Evolutionary conservation across 23 tunicate genomes (phyloP).

Genomic region (Phallusia fumigata): DNA sequence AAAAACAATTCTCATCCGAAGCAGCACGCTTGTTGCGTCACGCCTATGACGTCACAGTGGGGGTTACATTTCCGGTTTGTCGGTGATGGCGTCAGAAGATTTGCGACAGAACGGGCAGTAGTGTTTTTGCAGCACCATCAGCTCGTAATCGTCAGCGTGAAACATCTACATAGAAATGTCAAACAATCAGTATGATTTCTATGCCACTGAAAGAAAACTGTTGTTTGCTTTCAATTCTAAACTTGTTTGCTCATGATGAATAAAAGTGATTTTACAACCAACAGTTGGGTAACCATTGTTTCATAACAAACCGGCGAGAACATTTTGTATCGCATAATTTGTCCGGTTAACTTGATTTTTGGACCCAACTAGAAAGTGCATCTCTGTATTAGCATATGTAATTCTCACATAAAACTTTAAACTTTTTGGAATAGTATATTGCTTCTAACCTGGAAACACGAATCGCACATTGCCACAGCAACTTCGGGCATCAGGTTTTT

Average conservation of each 20-base stretch:
- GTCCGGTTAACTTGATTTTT: too few species aligned
- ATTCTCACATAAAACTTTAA: too few species aligned
- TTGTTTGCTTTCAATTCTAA: too few species aligned
- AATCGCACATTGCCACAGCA: conserved; percentile 90
- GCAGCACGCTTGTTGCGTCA: not conserved
- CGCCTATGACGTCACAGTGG: not conserved
- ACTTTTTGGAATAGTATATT: too few species aligned
- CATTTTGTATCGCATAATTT: too few species aligned
- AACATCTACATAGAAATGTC: conserved; percentile 65
- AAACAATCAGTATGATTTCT: not conserved
- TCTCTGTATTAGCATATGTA: too few species aligned
- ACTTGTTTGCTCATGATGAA: too few species aligned
- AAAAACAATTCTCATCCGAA: not conserved
- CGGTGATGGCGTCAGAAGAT: conserved; percentile 40
- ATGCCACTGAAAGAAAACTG: too few species aligned
- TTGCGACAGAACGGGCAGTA: conserved; percentile 94
- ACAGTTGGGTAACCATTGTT: too few species aligned
- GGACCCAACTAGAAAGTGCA: too few species aligned
- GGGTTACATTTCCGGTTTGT: conserved; percentile 21
- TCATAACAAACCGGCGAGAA: too few species aligned
- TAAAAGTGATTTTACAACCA: too few species aligned
- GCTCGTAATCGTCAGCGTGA: conserved; percentile 92
- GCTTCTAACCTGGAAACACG: conserved; percentile 79
- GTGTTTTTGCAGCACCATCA: conserved; percentile 89
- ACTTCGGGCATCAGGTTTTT: conserved; percentile 93